A percentile compares a stretch with the other conserved stretches of the same genome.
These are phyloP conservation scores for Spodoptera litura DNA, from an alignment of 1,140 invertebrate genomes.

Conservation along the genomic window DNA sequence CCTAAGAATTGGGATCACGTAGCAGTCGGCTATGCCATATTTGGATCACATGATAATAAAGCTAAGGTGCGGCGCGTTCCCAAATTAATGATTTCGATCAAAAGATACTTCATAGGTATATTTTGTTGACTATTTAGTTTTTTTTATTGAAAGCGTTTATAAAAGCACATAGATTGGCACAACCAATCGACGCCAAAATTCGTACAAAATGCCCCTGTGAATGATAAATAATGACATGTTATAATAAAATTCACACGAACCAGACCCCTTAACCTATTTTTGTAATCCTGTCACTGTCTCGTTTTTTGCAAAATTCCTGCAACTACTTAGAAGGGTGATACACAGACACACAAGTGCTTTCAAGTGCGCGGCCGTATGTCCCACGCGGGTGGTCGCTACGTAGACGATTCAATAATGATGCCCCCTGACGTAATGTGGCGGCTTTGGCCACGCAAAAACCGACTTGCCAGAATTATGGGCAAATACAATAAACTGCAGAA, in stretches of 20 bases:
- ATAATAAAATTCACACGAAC: background rate
- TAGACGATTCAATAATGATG: constrained; percentile 80
- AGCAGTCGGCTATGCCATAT: background rate
- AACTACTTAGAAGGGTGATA: constrained; percentile 5
- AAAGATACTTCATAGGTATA: no score
- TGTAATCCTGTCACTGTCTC: constrained; percentile 13
- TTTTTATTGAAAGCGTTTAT: no score
- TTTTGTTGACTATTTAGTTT: no score
- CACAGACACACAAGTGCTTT: constrained; percentile 46
- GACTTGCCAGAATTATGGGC: constrained; percentile 66
- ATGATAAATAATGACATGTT: no score
- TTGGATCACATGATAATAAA: no score
- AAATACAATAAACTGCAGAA: constrained; percentile 66
- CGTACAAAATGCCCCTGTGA: no score
- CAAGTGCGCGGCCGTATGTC: constrained; percentile 67
- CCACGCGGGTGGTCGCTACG: constrained; percentile 70
- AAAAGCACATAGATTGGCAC: no score
- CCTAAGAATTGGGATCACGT: constrained; percentile 16
- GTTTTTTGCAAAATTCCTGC: constrained; percentile 23
- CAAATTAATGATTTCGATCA: no score
- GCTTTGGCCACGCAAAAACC: constrained; percentile 70
- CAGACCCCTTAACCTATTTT: constrained; percentile 40
- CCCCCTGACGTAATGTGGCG: constrained; percentile 68
- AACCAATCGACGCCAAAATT: no score
- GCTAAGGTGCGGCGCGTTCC: no score